Conservation (phyloP, 2,888 invertebrate species). For the Sympetrum striolatum region DNA sequence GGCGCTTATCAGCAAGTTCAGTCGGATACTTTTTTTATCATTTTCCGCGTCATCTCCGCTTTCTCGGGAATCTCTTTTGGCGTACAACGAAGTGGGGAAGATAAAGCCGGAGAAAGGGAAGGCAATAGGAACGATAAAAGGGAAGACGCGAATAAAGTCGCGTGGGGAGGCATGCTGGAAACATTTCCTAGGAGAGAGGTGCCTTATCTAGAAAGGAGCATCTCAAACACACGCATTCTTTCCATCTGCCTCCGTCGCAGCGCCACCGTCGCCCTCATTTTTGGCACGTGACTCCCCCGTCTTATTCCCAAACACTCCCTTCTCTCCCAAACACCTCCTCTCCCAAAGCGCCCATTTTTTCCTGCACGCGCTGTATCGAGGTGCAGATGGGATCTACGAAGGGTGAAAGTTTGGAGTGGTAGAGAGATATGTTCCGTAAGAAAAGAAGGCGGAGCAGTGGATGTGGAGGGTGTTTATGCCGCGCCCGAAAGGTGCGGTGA, state of each 20-base stretch:
- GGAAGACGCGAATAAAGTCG: too few relatives aligned
- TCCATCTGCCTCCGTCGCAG: slow-evolving; percentile 49
- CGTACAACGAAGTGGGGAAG: background rate
- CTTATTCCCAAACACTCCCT: background rate
- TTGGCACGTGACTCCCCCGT: slow-evolving; percentile 45
- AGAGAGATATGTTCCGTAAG: background rate
- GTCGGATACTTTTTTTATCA: background rate
- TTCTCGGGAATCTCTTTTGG: background rate
- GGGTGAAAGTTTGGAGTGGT: background rate
- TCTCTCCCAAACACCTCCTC: too few relatives aligned
- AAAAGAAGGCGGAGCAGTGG: background rate
- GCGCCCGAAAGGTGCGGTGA: background rate
- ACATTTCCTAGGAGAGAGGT: background rate
- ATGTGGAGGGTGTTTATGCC: background rate
- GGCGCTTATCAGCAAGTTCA: background rate
- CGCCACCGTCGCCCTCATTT: slow-evolving; percentile 38
- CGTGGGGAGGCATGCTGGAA: background rate
- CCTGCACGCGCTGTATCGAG: background rate
- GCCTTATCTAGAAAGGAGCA: background rate
- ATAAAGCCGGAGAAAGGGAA: background rate
- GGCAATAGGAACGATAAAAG: background rate
- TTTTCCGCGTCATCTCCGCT: background rate
- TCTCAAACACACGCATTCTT: slow-evolving; percentile 48
- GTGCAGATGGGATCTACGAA: background rate
- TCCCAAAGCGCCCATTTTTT: background rate